Evolutionary conservation across 2,888 invertebrate genomes (phyloP), one percentile per base, ranked within the genome.

Genomic region (Melanchra persicariae): DNA sequence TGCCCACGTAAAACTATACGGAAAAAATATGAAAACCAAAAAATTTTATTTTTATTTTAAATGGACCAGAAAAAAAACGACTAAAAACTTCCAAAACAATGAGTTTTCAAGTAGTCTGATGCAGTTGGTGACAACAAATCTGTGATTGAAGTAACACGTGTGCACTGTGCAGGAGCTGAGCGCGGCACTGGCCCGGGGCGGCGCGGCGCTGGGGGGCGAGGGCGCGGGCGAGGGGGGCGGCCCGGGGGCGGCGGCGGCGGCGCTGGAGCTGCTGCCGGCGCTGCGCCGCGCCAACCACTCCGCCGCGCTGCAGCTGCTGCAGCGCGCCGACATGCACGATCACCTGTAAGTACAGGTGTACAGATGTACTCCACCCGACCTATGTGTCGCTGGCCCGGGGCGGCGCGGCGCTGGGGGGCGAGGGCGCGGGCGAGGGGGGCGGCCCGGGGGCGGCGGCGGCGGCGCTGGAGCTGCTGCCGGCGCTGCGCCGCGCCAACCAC

Each of bases 381-480:
- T n/a, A n/a, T n/a, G n/a, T n/a, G n/a, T n/a, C 43, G 52, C 65
- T 72, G 45, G 51, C 19, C 45, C 65, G 60, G 78, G 68, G 69
- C 19, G 47, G 45, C 40, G 84, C 58, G 26, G 85, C 81, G 77
- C 74, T 85, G 66, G 68, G 2, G n/a, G n/a, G n/a, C n/a, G n/a
- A n/a, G n/a, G 70, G 80, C n/a, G 80, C 85, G 61, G 74, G 69
- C 17, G 74, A 63, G 61, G 66, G 72, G 30, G 74, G 84, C 84
- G 67, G 84, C 77, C 40, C 77, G 19, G 34, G 10, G 1, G n/a
- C 3, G 0, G 67, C 75, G 26, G 63, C 52, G 17, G 77, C 83
- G 6, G 86, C 84, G 82, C 82, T 85, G 77, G 74, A 49, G 34
- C 83, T 87, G 74, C 83, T 89, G 87, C 86, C 86, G 12, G 82